Evolutionary conservation across 2,797 vertebrate species (phyloP).

Genomic region (Epinephelus malabaricus): DNA sequence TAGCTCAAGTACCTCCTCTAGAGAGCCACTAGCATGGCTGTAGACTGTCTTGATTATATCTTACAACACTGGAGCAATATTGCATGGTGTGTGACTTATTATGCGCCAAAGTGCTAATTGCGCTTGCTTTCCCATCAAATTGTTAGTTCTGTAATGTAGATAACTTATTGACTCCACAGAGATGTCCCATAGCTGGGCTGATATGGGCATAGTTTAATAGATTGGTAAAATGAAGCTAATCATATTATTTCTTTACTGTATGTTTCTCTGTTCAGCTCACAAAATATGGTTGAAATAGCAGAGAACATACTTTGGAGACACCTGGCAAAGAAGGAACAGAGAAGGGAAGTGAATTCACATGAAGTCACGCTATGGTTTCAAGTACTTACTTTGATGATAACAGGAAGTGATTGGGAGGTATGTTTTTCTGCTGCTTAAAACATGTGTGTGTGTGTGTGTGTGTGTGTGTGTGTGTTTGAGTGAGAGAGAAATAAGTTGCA

Average conservation of each 20-base stretch:
- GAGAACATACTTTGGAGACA: constrained; percentile 12
- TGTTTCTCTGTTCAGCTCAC: background rate
- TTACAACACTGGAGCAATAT: too few relatives aligned
- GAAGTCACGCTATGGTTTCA: constrained; percentile 45
- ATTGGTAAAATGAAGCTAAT: background rate
- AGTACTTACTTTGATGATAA: constrained; percentile 63
- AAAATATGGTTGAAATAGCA: background rate
- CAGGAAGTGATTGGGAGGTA: constrained; percentile 51
- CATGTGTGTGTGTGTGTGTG: background rate
- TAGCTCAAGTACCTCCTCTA: background rate
- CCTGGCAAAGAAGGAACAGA: constrained; percentile 3
- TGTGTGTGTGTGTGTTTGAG: constrained; percentile 3
- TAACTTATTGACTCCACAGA: too few relatives aligned
- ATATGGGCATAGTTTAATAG: too few relatives aligned
- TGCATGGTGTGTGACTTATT: too few relatives aligned
- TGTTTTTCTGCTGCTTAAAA: constrained; percentile 35
- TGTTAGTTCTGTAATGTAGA: too few relatives aligned
- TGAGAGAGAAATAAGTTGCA: constrained; percentile 7
- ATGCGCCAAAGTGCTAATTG: too few relatives aligned
- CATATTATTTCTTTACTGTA: background rate
- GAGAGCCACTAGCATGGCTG: background rate
- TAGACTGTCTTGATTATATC: background rate
- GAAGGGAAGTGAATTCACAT: constrained; percentile 18
- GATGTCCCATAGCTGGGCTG: background rate
- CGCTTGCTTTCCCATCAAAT: too few relatives aligned